A percentile compares a stretch with the other conserved stretches of the same genome.
Conservation (phyloP, 2,113 vertebrate species). For the Cyanocitta stelleri region DNA sequence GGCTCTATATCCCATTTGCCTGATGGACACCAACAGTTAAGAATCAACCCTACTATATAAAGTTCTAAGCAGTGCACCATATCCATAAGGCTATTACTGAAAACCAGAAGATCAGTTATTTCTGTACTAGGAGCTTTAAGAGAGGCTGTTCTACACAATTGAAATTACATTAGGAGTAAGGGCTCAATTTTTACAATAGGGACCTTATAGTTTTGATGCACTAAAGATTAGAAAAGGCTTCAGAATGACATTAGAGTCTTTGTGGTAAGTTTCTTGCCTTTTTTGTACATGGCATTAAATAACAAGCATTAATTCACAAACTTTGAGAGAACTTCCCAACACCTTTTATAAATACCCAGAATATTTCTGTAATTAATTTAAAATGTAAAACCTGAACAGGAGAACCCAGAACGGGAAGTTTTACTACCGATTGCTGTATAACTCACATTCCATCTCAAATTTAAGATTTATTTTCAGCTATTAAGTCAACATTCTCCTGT, state of each 20-base stretch:
- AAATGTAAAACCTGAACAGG: conserved; percentile 59
- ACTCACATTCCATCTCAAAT: neutral
- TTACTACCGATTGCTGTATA: neutral
- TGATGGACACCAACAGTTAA: conserved; percentile 52
- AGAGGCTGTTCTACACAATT: conserved; percentile 14
- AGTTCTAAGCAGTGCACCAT: conserved; percentile 60
- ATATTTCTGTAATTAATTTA: conserved; percentile 51
- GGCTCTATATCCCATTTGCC: conserved; percentile 37
- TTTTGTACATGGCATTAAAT: neutral
- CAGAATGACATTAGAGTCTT: neutral
- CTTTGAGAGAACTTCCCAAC: conserved; percentile 39
- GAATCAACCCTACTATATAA: conserved; percentile 45
- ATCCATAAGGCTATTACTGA: conserved; percentile 59
- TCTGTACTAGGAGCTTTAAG: conserved; percentile 35
- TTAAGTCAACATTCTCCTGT: conserved; percentile 33
- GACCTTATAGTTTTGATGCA: conserved; percentile 1
- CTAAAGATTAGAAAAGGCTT: conserved; percentile 18
- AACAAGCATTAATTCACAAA: conserved; percentile 44
- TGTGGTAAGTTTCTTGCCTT: neutral
- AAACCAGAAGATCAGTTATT: conserved; percentile 2
- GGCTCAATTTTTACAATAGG: conserved; percentile 42
- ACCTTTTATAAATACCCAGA: conserved; percentile 40
- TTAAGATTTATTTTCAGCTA: conserved; percentile 26
- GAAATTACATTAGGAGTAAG: conserved; percentile 37
- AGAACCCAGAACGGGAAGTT: conserved; percentile 4